A percentile compares a stretch with the other conserved stretches of the same genome.
These are phyloP conservation scores for Drosophila longiperda DNA, from an alignment of 2,888 invertebrate species.

Conservation along the genomic window DNA sequence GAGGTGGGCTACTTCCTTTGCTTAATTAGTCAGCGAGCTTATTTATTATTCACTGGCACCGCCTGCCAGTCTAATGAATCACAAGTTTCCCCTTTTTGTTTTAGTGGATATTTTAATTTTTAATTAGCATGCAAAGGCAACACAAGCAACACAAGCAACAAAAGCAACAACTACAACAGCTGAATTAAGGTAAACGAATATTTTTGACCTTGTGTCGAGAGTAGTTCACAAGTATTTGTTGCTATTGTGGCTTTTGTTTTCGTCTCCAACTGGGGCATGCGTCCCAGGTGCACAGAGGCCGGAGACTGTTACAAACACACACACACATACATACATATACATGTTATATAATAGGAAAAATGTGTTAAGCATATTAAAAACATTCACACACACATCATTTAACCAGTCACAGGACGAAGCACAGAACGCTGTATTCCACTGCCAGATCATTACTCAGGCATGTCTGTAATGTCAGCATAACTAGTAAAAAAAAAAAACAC, in stretches of 20 bases:
- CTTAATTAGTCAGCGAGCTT: slow-evolving; percentile 77
- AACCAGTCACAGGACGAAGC: slow-evolving; percentile 48
- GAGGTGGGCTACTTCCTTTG: slow-evolving; percentile 44
- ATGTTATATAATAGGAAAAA: slow-evolving; percentile 35
- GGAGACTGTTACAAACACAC: slow-evolving; percentile 26
- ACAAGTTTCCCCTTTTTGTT: slow-evolving; percentile 59
- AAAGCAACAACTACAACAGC: slow-evolving; percentile 5
- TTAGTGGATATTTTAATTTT: slow-evolving; percentile 78
- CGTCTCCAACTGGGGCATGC: slow-evolving; percentile 54
- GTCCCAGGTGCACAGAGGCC: slow-evolving; percentile 69
- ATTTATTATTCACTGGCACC: slow-evolving; percentile 77
- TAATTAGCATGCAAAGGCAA: slow-evolving; percentile 73
- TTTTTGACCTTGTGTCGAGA: slow-evolving; percentile 65
- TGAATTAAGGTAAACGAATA: slow-evolving; percentile 57
- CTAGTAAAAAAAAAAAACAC: slow-evolving; percentile 9
- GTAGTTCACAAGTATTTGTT: slow-evolving; percentile 62
- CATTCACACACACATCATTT: slow-evolving; percentile 73
- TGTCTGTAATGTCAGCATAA: slow-evolving; percentile 32
- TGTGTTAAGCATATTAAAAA: slow-evolving; percentile 74
- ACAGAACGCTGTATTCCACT: slow-evolving; percentile 32
- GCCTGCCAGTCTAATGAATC: slow-evolving; percentile 77
- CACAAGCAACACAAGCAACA: slow-evolving; percentile 9
- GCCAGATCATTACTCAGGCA: slow-evolving; percentile 53
- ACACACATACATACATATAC: background rate
- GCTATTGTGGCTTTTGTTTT: slow-evolving; percentile 40